Evolutionary conservation across 2,797 vertebrate genomes (phyloP), one percentile per base, ranked within the genome.

Genomic region (Acipenser oxyrinchus): DNA sequence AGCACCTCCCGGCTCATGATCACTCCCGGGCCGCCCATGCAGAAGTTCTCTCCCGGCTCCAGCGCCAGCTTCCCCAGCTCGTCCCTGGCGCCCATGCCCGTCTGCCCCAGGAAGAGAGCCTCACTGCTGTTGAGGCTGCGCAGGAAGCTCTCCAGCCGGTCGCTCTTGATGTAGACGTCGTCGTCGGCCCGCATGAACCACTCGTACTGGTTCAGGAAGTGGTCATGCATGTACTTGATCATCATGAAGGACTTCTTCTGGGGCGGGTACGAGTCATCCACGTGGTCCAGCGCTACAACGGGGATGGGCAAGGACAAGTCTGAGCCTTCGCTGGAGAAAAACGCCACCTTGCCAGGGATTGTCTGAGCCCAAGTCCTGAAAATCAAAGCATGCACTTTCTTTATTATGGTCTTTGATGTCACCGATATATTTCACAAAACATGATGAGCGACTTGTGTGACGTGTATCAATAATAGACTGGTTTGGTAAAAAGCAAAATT

Each of bases 201-300:
- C 84, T 98, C 94, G 0, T 93, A 98, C 73, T 90, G 84, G 83
- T 98, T 91, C 84, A 98, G 75, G 83, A 97, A 96, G 81, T 95
- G 93, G 88, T 98, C 95, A 1, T 95, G 92, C 95, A 98, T 96
- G 78, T 96, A 96, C 75, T 96, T 96, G 10, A 98, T 92, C 95
- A 99, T 98, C 94, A 99, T 96, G 74, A 99, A 99, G 1, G 95
- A 98, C 76, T 99, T 99, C 87, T 98, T 98, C 86, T 97, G 95
- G 1, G 95, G 95, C 0, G 95, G 95, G 80, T 98, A 97, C 0
- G 95, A 89, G 79, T 97, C 95, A 2, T 97, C 95, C 53, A 96
- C 95, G 0, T 92, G 93, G 57, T 77, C 87, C 10, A 98, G 86
- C 0, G 94, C 81, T 76, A 97, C 91, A 0, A 98, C 72, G 0